Evolutionary conservation across 2,888 invertebrate genomes (phyloP).

Genomic region (Euspilapteryx auroguttella): DNA sequence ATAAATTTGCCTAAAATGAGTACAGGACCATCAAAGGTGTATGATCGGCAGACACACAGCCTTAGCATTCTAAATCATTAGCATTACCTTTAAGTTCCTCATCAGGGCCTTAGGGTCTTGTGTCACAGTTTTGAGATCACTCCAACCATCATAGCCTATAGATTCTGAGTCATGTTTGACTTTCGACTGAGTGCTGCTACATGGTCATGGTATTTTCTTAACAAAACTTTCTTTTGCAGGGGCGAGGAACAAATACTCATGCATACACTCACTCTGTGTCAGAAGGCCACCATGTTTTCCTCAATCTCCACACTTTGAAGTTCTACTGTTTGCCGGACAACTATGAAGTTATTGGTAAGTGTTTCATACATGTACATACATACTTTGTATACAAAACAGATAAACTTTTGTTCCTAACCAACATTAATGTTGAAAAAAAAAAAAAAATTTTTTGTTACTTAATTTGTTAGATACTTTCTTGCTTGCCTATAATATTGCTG

Average conservation of each 20-base stretch:
- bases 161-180: background rate
- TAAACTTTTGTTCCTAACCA: too few relatives aligned
- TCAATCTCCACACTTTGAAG: slow-evolving; percentile 94
- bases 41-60: too few relatives aligned
- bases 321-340: slow-evolving; percentile 99
- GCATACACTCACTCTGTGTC: slow-evolving; percentile 99
- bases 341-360: slow-evolving; percentile 94
- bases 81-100: background rate
- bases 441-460: background rate
- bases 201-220: background rate
- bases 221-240: slow-evolving; percentile 48
- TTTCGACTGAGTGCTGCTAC: too few relatives aligned
- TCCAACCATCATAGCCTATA: background rate
- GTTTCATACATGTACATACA: background rate
- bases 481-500: too few relatives aligned
- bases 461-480: too few relatives aligned
- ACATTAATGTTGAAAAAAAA: background rate
- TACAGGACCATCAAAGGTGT: too few relatives aligned
- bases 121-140: background rate
- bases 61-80: too few relatives aligned
- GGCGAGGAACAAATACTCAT: slow-evolving; percentile 96
- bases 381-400: too few relatives aligned
- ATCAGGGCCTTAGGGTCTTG: background rate
- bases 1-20: slow-evolving; percentile 18
- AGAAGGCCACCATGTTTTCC: slow-evolving; percentile 96